A percentile compares a stretch with the other conserved stretches of the same genome.
These are phyloP conservation scores for Cyanoliseus patagonus DNA, from an alignment of 2,113 vertebrate species.

Conservation along the genomic window DNA sequence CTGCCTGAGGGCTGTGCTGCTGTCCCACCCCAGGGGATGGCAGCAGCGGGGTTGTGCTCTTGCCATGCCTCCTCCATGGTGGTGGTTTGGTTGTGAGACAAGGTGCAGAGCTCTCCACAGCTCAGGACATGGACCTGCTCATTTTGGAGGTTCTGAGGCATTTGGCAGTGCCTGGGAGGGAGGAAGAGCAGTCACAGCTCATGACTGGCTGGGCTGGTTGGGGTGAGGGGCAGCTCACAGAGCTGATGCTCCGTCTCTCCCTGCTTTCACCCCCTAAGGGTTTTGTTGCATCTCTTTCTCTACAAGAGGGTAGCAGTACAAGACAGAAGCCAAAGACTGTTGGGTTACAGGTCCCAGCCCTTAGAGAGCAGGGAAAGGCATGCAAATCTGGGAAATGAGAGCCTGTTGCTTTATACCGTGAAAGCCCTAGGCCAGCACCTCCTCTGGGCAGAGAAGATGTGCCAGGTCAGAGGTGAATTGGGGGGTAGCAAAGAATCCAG, in stretches of 20 bases:
- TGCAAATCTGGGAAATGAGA: not conserved
- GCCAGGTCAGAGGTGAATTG: not conserved
- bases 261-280: not conserved
- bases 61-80: fast-evolving
- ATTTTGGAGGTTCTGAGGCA: not conserved
- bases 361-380: not conserved
- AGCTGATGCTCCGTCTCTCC: not conserved
- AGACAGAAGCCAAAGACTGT: not conserved
- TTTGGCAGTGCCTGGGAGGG: not conserved
- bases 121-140: not conserved
- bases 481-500: not conserved
- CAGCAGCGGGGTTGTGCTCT: not conserved
- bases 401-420: not conserved
- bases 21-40: fast-evolving
- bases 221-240: not conserved
- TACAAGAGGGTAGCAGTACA: not conserved
- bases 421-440: not conserved
- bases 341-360: not conserved
- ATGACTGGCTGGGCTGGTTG: not conserved
- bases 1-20: not conserved
- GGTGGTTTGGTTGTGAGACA: not conserved
- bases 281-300: not conserved
- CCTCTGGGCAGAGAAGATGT: not conserved
- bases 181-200: not conserved
- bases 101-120: not conserved